A percentile compares a stretch with the other conserved stretches of the same genome.
Evolutionary conservation across 2,113 vertebrate species (phyloP).

Genomic region (Alethe diademata): DNA sequence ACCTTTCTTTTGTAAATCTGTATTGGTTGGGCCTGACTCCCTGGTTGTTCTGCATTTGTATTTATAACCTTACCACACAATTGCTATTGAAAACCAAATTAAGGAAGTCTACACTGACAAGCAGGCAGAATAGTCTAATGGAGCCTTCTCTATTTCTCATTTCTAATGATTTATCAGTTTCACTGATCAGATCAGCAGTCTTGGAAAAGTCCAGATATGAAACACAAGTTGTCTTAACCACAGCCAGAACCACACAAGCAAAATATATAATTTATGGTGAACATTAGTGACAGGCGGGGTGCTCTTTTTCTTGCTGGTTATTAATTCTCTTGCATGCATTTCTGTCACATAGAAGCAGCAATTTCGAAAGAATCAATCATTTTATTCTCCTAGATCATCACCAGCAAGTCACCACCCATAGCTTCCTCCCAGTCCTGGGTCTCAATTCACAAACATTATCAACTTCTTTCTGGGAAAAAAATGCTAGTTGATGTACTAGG

Average conservation of each 20-base stretch:
- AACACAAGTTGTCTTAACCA: background rate
- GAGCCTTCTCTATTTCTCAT: background rate
- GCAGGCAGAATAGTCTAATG: background rate
- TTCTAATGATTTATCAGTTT: background rate
- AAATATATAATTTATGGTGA: background rate
- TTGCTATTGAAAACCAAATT: background rate
- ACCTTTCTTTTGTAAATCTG: background rate
- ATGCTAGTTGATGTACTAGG: background rate
- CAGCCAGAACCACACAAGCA: background rate
- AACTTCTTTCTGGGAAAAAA: background rate
- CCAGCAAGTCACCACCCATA: background rate
- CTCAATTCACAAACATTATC: background rate
- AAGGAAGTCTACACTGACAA: background rate
- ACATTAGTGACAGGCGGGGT: background rate
- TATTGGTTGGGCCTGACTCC: background rate
- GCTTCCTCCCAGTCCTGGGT: background rate
- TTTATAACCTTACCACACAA: background rate
- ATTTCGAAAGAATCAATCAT: background rate
- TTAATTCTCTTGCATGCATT: background rate
- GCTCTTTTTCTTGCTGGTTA: background rate
- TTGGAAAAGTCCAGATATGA: background rate
- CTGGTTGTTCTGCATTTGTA: background rate
- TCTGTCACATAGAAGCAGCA: background rate
- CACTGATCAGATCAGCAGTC: background rate
- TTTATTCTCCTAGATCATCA: background rate